Percentiles rank a stretch among this genome's conserved stretches.
These are phyloP conservation scores for Stichopus horrens DNA, from an alignment of 53 echinoderm and acorn worm genomes.

Conservation along the genomic window DNA sequence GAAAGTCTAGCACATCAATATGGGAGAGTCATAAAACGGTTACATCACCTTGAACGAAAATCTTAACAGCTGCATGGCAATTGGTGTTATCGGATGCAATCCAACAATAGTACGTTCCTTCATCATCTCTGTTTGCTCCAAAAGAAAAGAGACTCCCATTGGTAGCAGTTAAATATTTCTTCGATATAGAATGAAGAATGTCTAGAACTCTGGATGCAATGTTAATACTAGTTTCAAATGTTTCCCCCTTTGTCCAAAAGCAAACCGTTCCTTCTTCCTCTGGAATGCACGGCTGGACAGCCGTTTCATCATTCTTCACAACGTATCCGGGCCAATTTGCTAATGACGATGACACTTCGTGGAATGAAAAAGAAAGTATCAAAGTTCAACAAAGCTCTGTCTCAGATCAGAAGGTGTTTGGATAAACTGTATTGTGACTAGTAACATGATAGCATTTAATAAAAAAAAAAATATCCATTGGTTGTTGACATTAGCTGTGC, in stretches of 20 bases:
- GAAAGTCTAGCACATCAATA: no score
- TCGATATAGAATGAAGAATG: background rate
- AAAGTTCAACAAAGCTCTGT: no score
- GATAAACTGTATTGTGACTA: no score
- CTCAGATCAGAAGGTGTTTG: no score
- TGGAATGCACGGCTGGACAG: background rate
- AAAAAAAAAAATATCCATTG: no score
- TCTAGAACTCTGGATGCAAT: background rate
- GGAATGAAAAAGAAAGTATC: no score
- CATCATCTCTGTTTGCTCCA: background rate
- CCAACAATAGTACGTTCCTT: background rate
- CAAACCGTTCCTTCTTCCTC: background rate
- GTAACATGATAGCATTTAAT: no score
- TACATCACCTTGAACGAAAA: background rate
- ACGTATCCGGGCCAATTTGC: background rate
- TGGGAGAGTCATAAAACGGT: no score
- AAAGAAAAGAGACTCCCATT: background rate
- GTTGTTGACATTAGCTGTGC: no score
- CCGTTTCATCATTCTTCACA: background rate
- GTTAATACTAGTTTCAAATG: background rate
- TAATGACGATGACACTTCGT: background rate
- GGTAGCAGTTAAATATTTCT: background rate
- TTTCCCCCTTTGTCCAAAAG: background rate
- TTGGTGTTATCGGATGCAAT: background rate
- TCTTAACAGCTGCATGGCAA: background rate